Evolutionary conservation across 2,797 vertebrate species (phyloP).

Genomic region (Kryptopterus vitreolus): DNA sequence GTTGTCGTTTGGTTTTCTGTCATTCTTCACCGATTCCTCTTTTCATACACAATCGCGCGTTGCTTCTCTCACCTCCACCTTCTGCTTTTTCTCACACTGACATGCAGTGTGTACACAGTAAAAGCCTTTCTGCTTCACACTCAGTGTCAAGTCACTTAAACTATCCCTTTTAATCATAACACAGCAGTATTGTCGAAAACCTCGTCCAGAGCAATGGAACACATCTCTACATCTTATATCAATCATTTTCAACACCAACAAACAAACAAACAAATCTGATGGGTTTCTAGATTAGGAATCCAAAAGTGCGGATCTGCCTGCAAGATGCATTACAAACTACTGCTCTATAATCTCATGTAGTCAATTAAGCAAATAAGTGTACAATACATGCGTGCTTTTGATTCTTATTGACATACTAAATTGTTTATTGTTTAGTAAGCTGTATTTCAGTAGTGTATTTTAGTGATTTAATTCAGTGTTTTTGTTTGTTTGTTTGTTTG

Average conservation of each 20-base stretch:
- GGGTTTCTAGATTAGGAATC: not conserved
- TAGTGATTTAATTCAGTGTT: not conserved
- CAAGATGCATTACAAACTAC: too few relatives aligned
- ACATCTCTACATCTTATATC: not conserved
- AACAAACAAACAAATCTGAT: not conserved
- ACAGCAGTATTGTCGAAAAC: not conserved
- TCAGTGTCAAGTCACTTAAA: not conserved
- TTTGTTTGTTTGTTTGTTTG: too few relatives aligned
- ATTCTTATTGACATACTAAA: too few relatives aligned
- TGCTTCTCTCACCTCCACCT: not conserved
- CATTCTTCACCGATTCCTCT: not conserved
- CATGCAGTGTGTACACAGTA: too few relatives aligned
- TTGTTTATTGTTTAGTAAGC: too few relatives aligned
- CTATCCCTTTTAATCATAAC: not conserved
- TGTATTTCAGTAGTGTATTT: not conserved
- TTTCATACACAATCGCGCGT: not conserved
- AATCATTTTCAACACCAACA: not conserved
- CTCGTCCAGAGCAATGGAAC: not conserved
- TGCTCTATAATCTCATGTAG: too few relatives aligned
- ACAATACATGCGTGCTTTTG: too few relatives aligned
- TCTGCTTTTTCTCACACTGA: not conserved
- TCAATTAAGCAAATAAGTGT: too few relatives aligned
- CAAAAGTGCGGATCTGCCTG: too few relatives aligned
- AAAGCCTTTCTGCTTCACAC: not conserved
- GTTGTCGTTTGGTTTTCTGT: not conserved